These are phyloP conservation scores for Orycteropus afer DNA, from an alignment of 2,113 vertebrate species.

Conservation along the genomic window DNA sequence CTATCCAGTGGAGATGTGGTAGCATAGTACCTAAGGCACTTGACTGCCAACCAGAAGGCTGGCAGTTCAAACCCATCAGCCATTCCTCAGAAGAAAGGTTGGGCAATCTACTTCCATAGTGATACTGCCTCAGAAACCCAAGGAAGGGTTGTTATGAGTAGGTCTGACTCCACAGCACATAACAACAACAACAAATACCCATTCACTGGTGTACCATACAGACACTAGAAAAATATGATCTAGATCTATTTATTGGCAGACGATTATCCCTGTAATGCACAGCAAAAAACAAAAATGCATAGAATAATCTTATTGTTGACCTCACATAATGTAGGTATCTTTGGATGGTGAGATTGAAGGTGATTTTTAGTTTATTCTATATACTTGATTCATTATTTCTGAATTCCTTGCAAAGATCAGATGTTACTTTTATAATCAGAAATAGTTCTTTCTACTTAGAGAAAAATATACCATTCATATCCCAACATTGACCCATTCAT, in stretches of 20 bases:
- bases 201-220: not conserved
- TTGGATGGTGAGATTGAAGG: not conserved
- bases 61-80: too few species aligned
- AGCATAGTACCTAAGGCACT: too few species aligned
- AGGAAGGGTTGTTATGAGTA: too few species aligned
- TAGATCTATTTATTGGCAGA: not conserved
- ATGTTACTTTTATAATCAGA: too few species aligned
- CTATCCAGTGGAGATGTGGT: too few species aligned
- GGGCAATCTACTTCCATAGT: too few species aligned
- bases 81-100: too few species aligned
- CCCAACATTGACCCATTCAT: not conserved
- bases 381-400: conserved; percentile 20
- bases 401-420: conserved; percentile 8
- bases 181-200: too few species aligned
- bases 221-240: not conserved
- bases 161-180: too few species aligned
- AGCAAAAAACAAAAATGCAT: not conserved
- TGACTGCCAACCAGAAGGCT: too few species aligned
- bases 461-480: not conserved
- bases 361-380: conserved; percentile 8
- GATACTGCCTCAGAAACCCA: too few species aligned
- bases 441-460: not conserved
- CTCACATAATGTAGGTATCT: not conserved
- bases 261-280: not conserved
- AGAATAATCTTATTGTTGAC: not conserved